These are phyloP conservation scores for Monoplex corrugatus DNA, from an alignment of 2,888 invertebrate species.

Conservation along the genomic window DNA sequence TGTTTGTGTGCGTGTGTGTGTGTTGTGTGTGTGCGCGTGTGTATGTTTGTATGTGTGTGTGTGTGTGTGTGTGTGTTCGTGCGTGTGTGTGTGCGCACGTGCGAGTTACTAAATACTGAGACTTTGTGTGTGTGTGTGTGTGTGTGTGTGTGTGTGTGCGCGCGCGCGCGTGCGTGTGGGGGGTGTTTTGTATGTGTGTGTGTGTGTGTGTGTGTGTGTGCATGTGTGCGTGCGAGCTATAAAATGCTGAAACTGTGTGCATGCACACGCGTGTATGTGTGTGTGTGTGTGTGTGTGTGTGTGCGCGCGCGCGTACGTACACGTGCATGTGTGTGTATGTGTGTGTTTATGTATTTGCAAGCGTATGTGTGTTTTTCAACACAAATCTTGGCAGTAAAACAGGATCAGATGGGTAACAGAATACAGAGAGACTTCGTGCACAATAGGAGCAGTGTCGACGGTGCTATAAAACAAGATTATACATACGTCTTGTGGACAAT, in stretches of 20 bases:
- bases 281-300: not conserved
- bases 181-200: constrained; percentile 4
- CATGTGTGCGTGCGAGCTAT: not conserved
- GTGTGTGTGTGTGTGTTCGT: not conserved
- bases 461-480: no score
- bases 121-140: constrained; percentile 6
- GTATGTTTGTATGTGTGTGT: not conserved
- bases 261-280: not conserved
- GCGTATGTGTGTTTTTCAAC: constrained; percentile 11
- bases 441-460: no score
- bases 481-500: no score
- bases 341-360: not conserved
- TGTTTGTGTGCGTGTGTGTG: not conserved
- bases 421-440: no score
- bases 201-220: not conserved
- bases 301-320: not conserved
- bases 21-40: not conserved
- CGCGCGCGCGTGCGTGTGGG: no score
- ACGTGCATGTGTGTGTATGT: constrained; percentile 4
- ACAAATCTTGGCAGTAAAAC: no score
- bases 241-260: not conserved
- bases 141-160: not conserved
- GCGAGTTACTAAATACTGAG: no score
- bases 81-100: not conserved
- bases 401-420: no score